Evolutionary conservation across 2,888 invertebrate species (phyloP), one percentile per base, ranked within the genome.

Genomic region (Leistus spinibarbis): DNA sequence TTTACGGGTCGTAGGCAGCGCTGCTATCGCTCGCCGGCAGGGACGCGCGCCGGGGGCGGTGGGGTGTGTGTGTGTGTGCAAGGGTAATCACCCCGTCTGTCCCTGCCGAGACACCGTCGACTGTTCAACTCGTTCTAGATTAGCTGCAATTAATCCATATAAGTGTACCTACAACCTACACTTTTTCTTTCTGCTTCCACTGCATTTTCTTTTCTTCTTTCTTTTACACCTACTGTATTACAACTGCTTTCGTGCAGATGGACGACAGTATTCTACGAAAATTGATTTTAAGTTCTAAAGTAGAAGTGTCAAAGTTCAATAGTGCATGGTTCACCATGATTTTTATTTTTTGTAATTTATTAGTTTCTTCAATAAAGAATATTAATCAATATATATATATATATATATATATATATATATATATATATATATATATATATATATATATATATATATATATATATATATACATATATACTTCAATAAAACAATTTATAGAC

Each of bases 81-180:
- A 60, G 60, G 60, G 60, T 60, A 60, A 60, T 60, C 60, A 60
- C 60, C 60, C 60, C 60, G 60, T 60, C 60, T 60, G 60, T 60
- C 60, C 20, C n/a, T n/a, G n/a, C n/a, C 60, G 60, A 60, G 60
- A 60, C 60, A 60, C n/a, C 60, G 60, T 22, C 22, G 60, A 60
- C 60, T 60, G 60, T 60, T 60, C 60, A 60, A 60, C 60, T 60
- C 60, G 60, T 22, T 60, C 60, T 60, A 60, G 60, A 60, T 60
- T 60, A 60, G 20, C 22, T 19, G 20, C 60, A 60, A 60, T 60
- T 60, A 60, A 60, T 60, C 60, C 60, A 60, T 60, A 60, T 20
- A 60, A 60, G 60, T 40, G 40, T 3, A 40, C 7, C 40, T 40
- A 40, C 13, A 40, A 40, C 40, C 40, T 40, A 40, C 40, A 1